Percentiles rank a stretch among this genome's conserved stretches.
Evolutionary conservation across 2,113 vertebrate genomes (phyloP).

Genomic region (Melanerpes formicivorus): DNA sequence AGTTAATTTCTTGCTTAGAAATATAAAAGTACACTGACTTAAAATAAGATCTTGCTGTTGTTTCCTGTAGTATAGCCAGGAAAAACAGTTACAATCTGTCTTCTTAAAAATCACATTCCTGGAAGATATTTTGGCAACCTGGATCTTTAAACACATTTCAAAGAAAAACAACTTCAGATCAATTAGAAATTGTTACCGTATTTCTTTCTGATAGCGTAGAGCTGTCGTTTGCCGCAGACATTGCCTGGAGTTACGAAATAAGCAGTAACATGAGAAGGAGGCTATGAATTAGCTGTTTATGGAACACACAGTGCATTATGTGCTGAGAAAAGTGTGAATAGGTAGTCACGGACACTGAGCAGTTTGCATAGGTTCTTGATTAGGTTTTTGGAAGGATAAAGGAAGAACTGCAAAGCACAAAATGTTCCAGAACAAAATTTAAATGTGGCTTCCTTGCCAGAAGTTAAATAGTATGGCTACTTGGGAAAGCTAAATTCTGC

Average conservation of each 20-base stretch:
- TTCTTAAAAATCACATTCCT: conserved; percentile 82
- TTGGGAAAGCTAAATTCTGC: background rate
- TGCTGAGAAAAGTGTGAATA: background rate
- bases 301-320: background rate
- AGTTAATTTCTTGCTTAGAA: conserved; percentile 81
- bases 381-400: background rate
- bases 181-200: conserved; percentile 71
- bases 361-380: background rate
- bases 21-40: conserved; percentile 80
- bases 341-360: background rate
- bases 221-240: background rate
- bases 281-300: background rate
- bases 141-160: conserved; percentile 79
- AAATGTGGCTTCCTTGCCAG: background rate
- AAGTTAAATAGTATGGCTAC: background rate
- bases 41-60: conserved; percentile 82
- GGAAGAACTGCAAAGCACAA: conserved; percentile 3
- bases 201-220: conserved; percentile 46
- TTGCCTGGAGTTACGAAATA: conserved; percentile 13
- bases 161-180: conserved; percentile 80
- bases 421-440: conserved; percentile 42
- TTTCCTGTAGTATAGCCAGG: conserved; percentile 86
- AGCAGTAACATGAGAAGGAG: background rate
- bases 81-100: conserved; percentile 87
- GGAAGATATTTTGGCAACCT: conserved; percentile 84